A percentile compares a stretch with the other conserved stretches of the same genome.
Evolutionary conservation across 1,140 invertebrate species (phyloP).

Genomic region (Lordiphosa collinella): DNA sequence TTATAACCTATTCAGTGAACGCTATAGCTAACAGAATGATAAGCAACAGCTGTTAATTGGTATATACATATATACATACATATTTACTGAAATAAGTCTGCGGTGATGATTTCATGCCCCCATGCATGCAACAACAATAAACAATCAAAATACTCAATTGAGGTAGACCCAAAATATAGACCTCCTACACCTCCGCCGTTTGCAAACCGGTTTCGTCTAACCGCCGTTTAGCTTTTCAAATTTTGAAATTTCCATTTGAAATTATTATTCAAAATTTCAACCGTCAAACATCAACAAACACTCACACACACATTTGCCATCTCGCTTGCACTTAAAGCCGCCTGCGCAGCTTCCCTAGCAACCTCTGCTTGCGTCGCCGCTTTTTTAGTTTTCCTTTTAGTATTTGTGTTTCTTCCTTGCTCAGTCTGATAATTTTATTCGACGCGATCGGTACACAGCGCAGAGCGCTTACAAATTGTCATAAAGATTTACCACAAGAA

Average conservation of each 20-base stretch:
- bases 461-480: constrained; percentile 7
- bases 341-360: constrained; percentile 43
- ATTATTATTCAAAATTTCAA: constrained; percentile 27
- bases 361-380: constrained; percentile 21
- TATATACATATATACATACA: too few relatives aligned
- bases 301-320: constrained; percentile 13
- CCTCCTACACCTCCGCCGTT: neutral
- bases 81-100: constrained; percentile 9
- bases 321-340: constrained; percentile 14
- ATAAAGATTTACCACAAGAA: neutral
- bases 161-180: constrained; percentile 1
- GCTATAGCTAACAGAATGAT: neutral
- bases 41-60: neutral
- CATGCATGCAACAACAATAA: constrained; percentile 14
- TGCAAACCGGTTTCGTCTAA: constrained; percentile 32
- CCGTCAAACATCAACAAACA: constrained; percentile 32
- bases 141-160: constrained; percentile 11
- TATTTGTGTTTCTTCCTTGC: constrained; percentile 29
- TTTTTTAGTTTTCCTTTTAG: constrained; percentile 27
- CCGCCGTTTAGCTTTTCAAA: constrained; percentile 2
- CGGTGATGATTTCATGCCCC: constrained; percentile 10
- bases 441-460: constrained; percentile 33
- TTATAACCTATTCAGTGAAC: neutral
- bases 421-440: constrained; percentile 35
- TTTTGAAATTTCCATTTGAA: constrained; percentile 40